Percentiles rank a stretch among this genome's conserved stretches.
phyloP scores from a whole-genome alignment of 2,888 invertebrate genomes.

The Lamellibrachia satsuma region DNA sequence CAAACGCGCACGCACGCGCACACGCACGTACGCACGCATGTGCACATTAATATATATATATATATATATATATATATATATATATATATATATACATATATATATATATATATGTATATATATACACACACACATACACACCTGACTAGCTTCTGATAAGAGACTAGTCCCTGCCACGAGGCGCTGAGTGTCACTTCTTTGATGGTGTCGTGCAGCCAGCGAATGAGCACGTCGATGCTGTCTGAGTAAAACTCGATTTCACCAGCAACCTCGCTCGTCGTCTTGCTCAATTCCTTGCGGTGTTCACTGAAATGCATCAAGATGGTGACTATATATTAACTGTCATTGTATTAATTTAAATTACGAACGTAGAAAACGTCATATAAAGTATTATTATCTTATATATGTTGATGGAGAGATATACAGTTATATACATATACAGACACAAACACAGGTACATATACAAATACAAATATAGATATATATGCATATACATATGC shows the following conservation, averaged over 20 bases:
- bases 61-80: no score
- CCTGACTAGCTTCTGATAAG: not conserved
- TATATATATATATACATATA: no score
- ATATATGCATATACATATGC: no score
- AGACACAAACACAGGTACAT: no score
- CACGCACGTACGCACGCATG: no score
- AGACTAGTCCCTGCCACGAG: slow-evolving; percentile 53
- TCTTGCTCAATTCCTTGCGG: slow-evolving; percentile 51
- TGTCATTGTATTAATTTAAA: not conserved
- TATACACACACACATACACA: not conserved
- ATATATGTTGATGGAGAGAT: no score
- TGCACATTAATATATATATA: no score
- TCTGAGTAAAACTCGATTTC: slow-evolving; percentile 56
- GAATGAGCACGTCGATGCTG: slow-evolving; percentile 52
- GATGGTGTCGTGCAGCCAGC: slow-evolving; percentile 65
- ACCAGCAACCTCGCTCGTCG: slow-evolving; percentile 47
- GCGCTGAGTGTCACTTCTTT: slow-evolving; percentile 51
- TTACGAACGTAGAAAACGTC: not conserved
- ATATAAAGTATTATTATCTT: no score
- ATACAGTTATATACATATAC: no score
- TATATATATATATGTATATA: no score
- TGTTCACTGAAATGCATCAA: slow-evolving; percentile 45
- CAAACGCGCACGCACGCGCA: not conserved
- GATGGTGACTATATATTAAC: not conserved
- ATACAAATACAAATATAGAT: no score